These are phyloP conservation scores for Torymus aiolomorphi DNA, from an alignment of 2,888 invertebrate species.

Conservation along the genomic window DNA sequence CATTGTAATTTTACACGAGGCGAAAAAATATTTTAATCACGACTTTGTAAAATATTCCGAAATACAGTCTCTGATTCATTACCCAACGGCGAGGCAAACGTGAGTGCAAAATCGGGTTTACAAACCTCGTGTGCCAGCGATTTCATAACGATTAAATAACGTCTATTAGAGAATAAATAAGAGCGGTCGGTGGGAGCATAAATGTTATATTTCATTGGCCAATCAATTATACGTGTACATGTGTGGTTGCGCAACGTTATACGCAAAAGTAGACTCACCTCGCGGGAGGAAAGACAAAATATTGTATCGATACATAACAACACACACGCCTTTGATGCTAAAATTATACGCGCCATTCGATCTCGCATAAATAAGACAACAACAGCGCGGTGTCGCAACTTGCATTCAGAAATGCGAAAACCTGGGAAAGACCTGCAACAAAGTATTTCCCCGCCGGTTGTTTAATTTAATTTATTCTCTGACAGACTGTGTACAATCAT, in stretches of 20 bases:
- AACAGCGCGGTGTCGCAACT: too few species aligned
- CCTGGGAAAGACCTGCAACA: too few species aligned
- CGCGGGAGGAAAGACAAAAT: neutral
- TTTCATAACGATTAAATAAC: constrained; percentile 40
- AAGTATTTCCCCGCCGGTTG: too few species aligned
- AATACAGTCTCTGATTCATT: neutral
- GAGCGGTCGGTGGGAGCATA: neutral
- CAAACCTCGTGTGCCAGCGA: neutral
- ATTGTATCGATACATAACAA: neutral
- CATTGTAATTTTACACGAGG: neutral
- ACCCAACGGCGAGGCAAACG: neutral
- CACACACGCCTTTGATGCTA: too few species aligned
- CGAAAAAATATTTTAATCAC: too few species aligned
- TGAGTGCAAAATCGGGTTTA: too few species aligned
- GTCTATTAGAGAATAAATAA: constrained; percentile 20
- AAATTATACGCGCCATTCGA: too few species aligned
- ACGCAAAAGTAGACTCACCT: neutral
- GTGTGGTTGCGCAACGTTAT: constrained; percentile 1
- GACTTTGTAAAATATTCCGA: too few species aligned
- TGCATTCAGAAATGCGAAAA: too few species aligned
- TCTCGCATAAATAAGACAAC: too few species aligned
- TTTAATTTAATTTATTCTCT: too few species aligned
- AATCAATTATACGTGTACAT: constrained; percentile 18
- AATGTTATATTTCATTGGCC: constrained; percentile 32
- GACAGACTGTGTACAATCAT: too few species aligned